A percentile compares a stretch with the other conserved stretches of the same genome.
Conservation (phyloP, 2,797 vertebrate species). For the Hybognathus amarus region DNA sequence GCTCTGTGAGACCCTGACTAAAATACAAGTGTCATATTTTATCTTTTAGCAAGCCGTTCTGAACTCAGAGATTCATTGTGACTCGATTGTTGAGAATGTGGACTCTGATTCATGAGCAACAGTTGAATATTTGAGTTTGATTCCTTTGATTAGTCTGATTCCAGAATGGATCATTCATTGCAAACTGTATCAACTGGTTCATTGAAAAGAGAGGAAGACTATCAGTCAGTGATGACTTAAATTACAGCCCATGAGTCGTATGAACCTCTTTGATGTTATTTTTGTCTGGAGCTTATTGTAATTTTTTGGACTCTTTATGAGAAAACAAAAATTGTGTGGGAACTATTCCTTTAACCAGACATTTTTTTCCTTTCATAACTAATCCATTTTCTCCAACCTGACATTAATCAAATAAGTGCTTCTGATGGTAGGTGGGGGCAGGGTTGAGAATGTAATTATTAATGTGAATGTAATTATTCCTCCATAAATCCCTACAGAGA, state of each 20-base stretch:
- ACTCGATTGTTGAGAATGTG: neutral
- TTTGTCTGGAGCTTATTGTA: neutral
- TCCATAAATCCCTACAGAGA: conserved; percentile 50
- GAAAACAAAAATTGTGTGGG: neutral
- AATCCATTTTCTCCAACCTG: conserved; percentile 21
- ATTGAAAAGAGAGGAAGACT: neutral
- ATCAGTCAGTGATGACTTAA: neutral
- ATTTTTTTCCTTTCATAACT: conserved; percentile 13
- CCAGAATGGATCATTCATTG: neutral
- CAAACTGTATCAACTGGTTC: neutral
- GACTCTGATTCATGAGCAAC: neutral
- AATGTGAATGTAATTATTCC: conserved; percentile 50
- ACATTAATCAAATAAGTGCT: conserved; percentile 54
- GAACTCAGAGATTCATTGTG: neutral
- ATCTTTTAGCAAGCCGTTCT: neutral
- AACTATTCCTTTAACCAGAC: conserved; percentile 12
- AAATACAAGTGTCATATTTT: neutral
- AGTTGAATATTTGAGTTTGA: neutral
- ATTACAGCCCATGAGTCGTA: neutral
- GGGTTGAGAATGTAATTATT: conserved; percentile 44
- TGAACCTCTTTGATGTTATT: neutral
- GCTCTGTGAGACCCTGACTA: neutral
- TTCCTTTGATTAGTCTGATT: neutral
- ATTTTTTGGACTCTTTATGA: neutral
- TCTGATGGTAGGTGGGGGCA: neutral